phyloP scores from a whole-genome alignment of 1,140 invertebrate genomes.

The Drosophila subpulchrella region DNA sequence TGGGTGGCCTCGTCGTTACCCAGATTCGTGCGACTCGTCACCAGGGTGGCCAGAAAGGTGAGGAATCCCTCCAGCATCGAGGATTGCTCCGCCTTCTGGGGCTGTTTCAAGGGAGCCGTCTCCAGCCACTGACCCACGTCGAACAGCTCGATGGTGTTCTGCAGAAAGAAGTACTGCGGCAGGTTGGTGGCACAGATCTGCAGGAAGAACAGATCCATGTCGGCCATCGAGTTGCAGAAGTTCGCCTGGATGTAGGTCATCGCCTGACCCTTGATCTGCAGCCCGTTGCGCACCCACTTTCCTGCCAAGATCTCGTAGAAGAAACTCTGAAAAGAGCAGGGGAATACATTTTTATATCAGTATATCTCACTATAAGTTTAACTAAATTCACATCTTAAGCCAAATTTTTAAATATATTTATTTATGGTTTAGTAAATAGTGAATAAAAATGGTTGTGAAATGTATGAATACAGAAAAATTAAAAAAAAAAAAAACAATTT shows the following conservation, averaged over 20 bases:
- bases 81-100: constrained; percentile 91
- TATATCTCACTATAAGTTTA: no score
- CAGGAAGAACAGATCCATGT: constrained; percentile 97
- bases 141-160: constrained; percentile 95
- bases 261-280: constrained; percentile 98
- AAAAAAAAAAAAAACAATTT: no score
- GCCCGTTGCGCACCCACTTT: constrained; percentile 97
- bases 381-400: no score
- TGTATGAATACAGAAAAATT: no score
- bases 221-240: constrained; percentile 99
- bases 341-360: no score
- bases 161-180: constrained; percentile 93
- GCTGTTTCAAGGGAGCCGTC: constrained; percentile 88
- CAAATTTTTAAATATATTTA: no score
- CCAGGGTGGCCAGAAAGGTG: constrained; percentile 95
- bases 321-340: constrained; percentile 89
- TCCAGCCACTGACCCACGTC: constrained; percentile 94
- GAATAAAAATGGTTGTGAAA: no score
- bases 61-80: constrained; percentile 97
- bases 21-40: constrained; percentile 95
- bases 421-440: no score
- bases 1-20: constrained; percentile 90
- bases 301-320: constrained; percentile 97
- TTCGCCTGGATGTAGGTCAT: constrained; percentile 99
- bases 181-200: constrained; percentile 96